These are phyloP conservation scores for Oeneis ivallda DNA, from an alignment of 2,888 invertebrate species.

Conservation along the genomic window DNA sequence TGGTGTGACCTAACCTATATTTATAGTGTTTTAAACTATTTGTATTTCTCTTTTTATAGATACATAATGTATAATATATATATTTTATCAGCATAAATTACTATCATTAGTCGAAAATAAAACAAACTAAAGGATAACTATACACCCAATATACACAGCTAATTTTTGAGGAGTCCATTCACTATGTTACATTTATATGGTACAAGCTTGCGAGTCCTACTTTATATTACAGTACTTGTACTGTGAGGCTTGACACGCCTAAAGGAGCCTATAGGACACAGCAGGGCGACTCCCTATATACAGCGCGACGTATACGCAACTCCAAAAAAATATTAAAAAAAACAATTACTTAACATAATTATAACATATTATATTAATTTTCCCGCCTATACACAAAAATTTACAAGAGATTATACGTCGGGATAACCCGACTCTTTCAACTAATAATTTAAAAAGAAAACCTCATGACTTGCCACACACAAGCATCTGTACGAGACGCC, in stretches of 20 bases:
- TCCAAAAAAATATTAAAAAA: constrained; percentile 55
- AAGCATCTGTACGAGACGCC: constrained; percentile 39
- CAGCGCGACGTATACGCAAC: constrained; percentile 51
- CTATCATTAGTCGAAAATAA: constrained; percentile 76
- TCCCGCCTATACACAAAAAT: constrained; percentile 78
- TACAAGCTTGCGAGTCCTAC: constrained; percentile 71
- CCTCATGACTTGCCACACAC: constrained; percentile 34
- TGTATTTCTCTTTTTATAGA: constrained; percentile 75
- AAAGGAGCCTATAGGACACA: constrained; percentile 53
- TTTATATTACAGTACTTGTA: constrained; percentile 62
- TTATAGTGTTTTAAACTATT: constrained; percentile 79
- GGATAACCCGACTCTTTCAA: constrained; percentile 57
- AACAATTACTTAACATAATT: constrained; percentile 66
- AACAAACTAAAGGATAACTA: constrained; percentile 74
- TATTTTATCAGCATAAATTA: constrained; percentile 79
- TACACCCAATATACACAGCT: constrained; percentile 81
- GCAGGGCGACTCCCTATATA: constrained; percentile 57
- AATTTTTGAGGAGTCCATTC: constrained; percentile 66
- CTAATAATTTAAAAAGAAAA: constrained; percentile 65
- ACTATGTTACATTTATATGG: constrained; percentile 68
- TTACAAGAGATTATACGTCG: constrained; percentile 78
- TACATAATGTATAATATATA: constrained; percentile 70
- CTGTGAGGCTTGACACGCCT: constrained; percentile 68
- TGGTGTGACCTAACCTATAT: constrained; percentile 78
- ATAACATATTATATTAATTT: constrained; percentile 79